Evolutionary conservation across 2,888 invertebrate genomes (phyloP).

Genomic region (Dromius quadrimaculatus): DNA sequence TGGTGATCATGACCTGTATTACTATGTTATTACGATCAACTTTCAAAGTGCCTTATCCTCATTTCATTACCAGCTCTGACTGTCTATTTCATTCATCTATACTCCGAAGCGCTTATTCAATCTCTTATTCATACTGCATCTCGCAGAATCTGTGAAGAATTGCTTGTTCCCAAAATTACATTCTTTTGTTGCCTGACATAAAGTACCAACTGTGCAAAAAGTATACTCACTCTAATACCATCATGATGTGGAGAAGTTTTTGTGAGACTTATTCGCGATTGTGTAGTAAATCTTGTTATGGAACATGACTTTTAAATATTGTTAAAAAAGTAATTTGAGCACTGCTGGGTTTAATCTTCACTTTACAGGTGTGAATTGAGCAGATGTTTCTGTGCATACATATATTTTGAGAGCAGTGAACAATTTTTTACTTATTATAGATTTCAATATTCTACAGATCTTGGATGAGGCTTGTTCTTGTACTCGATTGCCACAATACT

Average conservation of each 20-base stretch:
- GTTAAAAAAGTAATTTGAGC: too few species aligned
- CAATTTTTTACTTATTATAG: too few species aligned
- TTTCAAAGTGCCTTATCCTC: neutral
- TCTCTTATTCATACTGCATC: neutral
- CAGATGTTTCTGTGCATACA: too few species aligned
- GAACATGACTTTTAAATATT: slow-evolving; percentile 27
- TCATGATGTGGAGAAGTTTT: slow-evolving; percentile 9
- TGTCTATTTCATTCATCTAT: slow-evolving; percentile 28
- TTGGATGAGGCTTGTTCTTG: too few species aligned
- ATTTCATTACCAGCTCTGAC: slow-evolving; percentile 38
- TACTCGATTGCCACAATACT: too few species aligned
- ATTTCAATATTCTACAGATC: too few species aligned
- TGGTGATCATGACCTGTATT: neutral
- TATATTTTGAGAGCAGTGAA: too few species aligned
- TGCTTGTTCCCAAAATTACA: slow-evolving; percentile 32
- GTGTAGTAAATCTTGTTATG: slow-evolving; percentile 29
- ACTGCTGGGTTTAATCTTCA: too few species aligned
- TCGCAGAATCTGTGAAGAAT: slow-evolving; percentile 28
- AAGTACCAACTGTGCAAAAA: neutral
- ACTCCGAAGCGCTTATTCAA: slow-evolving; percentile 12
- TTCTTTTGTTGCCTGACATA: slow-evolving; percentile 15
- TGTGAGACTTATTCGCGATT: slow-evolving; percentile 9
- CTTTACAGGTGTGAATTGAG: too few species aligned
- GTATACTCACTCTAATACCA: neutral
- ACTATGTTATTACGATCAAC: neutral